phyloP scores from a whole-genome alignment of 2,797 vertebrate species.

The Heterohyrax brucei region DNA sequence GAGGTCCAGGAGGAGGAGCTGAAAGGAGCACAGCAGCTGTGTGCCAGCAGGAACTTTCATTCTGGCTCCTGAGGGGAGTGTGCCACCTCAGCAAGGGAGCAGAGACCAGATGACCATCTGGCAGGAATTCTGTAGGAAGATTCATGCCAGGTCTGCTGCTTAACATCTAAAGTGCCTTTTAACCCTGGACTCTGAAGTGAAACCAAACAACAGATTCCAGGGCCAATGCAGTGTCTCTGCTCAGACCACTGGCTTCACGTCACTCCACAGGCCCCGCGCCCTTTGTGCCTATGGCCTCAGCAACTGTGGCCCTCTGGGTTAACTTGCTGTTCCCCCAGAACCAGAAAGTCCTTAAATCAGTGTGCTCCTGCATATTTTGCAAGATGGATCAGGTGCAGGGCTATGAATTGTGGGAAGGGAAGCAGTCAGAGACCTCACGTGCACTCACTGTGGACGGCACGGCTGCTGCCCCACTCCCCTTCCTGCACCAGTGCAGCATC shows the following conservation, averaged over 20 bases:
- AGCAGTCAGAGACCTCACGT: conserved; percentile 8
- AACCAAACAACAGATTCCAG: neutral
- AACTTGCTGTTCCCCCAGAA: neutral
- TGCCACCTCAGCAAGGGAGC: neutral
- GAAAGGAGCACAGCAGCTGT: neutral
- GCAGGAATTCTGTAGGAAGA: neutral
- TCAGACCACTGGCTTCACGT: neutral
- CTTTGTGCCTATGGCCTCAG: neutral
- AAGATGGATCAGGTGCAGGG: neutral
- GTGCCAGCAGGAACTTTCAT: neutral
- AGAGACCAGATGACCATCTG: neutral
- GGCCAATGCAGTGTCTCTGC: neutral
- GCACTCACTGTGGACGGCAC: neutral
- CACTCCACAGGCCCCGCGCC: neutral
- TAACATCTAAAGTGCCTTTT: neutral
- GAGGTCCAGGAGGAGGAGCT: neutral
- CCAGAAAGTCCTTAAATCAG: neutral
- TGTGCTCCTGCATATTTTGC: neutral
- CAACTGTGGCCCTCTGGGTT: neutral
- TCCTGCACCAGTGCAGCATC: neutral
- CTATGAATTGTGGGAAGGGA: neutral
- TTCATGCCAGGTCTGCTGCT: neutral
- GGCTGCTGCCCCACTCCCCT: neutral
- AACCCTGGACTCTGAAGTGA: neutral
- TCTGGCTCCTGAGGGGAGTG: neutral